Percentiles rank a stretch among this genome's conserved stretches.
Evolutionary conservation across 2,113 vertebrate species (phyloP).

Genomic region (Podilymbus podiceps): DNA sequence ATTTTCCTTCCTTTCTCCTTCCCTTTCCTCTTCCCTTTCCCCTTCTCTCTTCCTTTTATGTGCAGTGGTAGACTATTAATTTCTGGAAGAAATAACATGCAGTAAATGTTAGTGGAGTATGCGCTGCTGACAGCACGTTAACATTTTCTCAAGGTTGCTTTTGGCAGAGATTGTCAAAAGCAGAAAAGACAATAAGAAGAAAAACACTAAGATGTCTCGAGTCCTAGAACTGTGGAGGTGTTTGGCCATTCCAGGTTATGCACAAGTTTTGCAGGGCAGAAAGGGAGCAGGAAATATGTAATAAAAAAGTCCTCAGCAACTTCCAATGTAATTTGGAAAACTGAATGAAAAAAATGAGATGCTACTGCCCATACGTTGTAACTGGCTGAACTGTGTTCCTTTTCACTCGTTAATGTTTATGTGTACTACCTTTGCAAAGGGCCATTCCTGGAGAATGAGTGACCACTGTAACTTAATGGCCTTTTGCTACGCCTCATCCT

Average conservation of each 20-base stretch:
- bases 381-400: background rate
- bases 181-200: background rate
- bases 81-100: background rate
- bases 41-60: background rate
- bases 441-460: background rate
- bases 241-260: background rate
- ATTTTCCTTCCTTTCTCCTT: background rate
- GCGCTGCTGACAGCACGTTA: background rate
- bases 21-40: background rate
- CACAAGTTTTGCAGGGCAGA: background rate
- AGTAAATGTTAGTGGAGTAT: background rate
- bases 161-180: background rate
- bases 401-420: background rate
- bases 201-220: background rate
- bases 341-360: background rate
- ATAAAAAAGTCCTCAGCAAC: background rate
- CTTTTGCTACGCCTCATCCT: background rate
- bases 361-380: background rate
- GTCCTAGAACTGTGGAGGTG: background rate
- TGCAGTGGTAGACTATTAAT: background rate
- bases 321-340: background rate
- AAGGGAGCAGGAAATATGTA: background rate
- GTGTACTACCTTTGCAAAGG: background rate
- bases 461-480: background rate
- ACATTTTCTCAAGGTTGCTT: constrained; percentile 10